Conservation (phyloP, 2,797 vertebrate genomes). For the Anolis apletophallus region DNA sequence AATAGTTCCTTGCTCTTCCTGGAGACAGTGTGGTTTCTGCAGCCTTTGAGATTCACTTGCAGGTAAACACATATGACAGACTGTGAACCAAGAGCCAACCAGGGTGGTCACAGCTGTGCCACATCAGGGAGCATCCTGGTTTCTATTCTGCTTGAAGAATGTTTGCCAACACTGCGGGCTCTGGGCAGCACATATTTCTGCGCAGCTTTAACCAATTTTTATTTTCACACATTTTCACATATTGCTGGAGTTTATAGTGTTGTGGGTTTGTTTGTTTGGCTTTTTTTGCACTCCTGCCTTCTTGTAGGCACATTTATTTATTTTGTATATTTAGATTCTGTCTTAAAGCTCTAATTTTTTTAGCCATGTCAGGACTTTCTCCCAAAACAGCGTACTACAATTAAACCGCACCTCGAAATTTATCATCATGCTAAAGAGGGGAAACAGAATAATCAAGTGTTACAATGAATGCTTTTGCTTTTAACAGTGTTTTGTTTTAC, state of each 20-base stretch:
- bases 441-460: too few species aligned
- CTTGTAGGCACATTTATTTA: background rate
- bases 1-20: conserved; percentile 76
- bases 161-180: conserved; percentile 92
- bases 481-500: too few species aligned
- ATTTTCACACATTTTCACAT: conserved; percentile 30
- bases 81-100: conserved; percentile 85
- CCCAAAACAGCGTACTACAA: background rate
- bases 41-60: conserved; percentile 91
- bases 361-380: background rate
- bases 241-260: conserved; percentile 57
- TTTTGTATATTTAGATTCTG: background rate
- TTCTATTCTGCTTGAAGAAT: conserved; percentile 85
- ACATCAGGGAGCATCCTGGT: conserved; percentile 83
- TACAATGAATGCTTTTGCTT: too few species aligned
- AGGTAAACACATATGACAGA: conserved; percentile 90
- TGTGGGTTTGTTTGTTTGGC: conserved; percentile 22
- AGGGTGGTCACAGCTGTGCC: conserved; percentile 88
- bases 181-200: conserved; percentile 87
- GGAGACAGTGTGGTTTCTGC: conserved; percentile 84
- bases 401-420: background rate
- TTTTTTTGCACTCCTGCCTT: conserved; percentile 55
- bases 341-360: background rate
- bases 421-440: too few species aligned
- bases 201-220: conserved; percentile 46